A percentile compares a stretch with the other conserved stretches of the same genome.
Evolutionary conservation across 2,797 vertebrate genomes (phyloP).

Genomic region (Cetoscarus ocellatus): DNA sequence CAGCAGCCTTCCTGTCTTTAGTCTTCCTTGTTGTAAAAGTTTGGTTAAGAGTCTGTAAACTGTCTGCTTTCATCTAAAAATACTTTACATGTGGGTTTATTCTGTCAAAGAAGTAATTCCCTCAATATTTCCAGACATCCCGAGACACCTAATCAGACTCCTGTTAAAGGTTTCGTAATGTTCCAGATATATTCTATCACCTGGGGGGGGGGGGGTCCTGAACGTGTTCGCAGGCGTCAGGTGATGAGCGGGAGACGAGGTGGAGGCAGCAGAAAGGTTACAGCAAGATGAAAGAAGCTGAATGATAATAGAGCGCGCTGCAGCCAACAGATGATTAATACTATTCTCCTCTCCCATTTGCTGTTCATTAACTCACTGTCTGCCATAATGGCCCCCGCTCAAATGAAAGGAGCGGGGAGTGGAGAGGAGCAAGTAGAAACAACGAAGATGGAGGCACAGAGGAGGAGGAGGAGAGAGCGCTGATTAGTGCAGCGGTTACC

Average conservation of each 20-base stretch:
- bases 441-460: conserved; percentile 14
- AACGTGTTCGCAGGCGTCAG: conserved; percentile 12
- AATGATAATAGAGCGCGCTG: conserved; percentile 79
- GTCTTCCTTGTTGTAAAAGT: conserved; percentile 3
- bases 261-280: conserved; percentile 63
- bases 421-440: conserved; percentile 80
- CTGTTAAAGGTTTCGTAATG: conserved; percentile 35
- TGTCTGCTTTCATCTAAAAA: neutral
- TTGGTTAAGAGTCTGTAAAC: neutral
- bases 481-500: conserved; percentile 80
- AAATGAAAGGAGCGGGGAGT: conserved; percentile 89
- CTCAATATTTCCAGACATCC: neutral
- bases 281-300: conserved; percentile 78
- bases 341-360: conserved; percentile 88
- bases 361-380: conserved; percentile 94
- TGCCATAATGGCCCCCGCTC: conserved; percentile 86
- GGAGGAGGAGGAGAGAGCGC: conserved; percentile 36
- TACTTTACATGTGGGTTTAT: neutral
- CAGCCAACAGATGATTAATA: conserved; percentile 89
- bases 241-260: conserved; percentile 22
- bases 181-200: conserved; percentile 24
- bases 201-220: conserved; percentile 7
- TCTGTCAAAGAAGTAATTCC: neutral
- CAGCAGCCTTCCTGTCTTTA: neutral
- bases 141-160: conserved; percentile 3